Evolutionary conservation across 2,797 vertebrate genomes (phyloP), one percentile per base, ranked within the genome.

Genomic region (Enteromius anoplus): DNA sequence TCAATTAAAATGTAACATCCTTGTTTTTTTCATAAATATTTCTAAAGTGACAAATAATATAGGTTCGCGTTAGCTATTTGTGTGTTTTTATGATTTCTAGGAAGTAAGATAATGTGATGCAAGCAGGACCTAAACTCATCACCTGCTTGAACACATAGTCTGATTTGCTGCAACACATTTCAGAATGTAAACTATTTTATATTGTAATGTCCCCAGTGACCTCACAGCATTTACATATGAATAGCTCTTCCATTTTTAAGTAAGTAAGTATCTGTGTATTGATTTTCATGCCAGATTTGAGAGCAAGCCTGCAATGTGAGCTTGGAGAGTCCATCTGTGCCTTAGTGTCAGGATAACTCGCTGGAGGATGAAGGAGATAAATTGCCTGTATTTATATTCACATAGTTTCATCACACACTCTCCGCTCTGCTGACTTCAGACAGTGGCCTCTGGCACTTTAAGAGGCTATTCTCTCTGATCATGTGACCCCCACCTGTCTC

Each of bases 381-480:
- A 91, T 84, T 21, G 32, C 75, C 88, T 68, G 86, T 86, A 89
- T 88, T 90, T 86, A 89, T 88, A 92, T 90, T 90, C 82, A 69
- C 62, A 86, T 60, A 66, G 82, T 60, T 85, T 85, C 85, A 65
- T 82, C 81, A 51, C 69, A 51, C 42, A 47, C 34, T 80, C 45
- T 65, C 68, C 32, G 7, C 65, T 73, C 77, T 42, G 53, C 55
- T 70, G 77, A 66, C 37, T n/a, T 64, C 58, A 89, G 82, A 88
- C 42, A 32, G 37, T 78, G 70, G 55, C 85, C 87, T 88, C 85
- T 85, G 80, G 83, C 86, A 85, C 83, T 75, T 84, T 89, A 87
- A 89, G 85, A 80, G 32, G 72, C 69, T 65, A 85, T 83, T 86
- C 87, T 87, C 21, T 81, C 78, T 68, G 34, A 66, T 47, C 51